These are phyloP conservation scores for Pipa parva DNA, from an alignment of 2,113 vertebrate genomes.

Conservation along the genomic window DNA sequence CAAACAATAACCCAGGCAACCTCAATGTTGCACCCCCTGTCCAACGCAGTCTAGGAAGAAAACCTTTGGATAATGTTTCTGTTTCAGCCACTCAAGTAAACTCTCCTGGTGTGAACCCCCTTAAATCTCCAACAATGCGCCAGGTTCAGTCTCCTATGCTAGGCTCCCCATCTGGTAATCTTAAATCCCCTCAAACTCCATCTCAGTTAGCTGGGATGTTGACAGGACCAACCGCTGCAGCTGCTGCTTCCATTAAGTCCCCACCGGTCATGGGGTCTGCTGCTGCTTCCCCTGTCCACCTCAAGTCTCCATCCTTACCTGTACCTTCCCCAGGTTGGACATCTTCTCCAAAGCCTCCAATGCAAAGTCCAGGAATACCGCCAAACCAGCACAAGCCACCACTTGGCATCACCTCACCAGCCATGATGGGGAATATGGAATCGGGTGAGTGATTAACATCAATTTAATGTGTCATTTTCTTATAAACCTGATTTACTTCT, in stretches of 20 bases:
- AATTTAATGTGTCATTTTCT: not conserved
- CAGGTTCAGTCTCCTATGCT: constrained; percentile 98
- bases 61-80: constrained; percentile 82
- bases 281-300: constrained; percentile 96
- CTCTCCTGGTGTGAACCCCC: constrained; percentile 92
- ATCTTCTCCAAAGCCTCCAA: constrained; percentile 93
- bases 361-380: constrained; percentile 94
- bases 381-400: constrained; percentile 84
- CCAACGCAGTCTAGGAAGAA: constrained; percentile 76
- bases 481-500: not conserved
- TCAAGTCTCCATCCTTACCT: constrained; percentile 96
- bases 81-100: constrained; percentile 83
- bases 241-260: constrained; percentile 92
- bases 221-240: constrained; percentile 80
- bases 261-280: constrained; percentile 95
- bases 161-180: constrained; percentile 93
- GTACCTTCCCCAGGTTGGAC: constrained; percentile 96
- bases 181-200: constrained; percentile 96
- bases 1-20: constrained; percentile 70
- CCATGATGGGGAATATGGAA: constrained; percentile 89
- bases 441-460: constrained; percentile 71
- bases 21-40: constrained; percentile 68
- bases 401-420: constrained; percentile 91
- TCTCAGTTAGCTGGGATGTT: constrained; percentile 96
- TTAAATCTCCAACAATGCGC: constrained; percentile 93